phyloP scores from a whole-genome alignment of 2,888 invertebrate genomes.

The Nasonovia ribisnigri region DNA sequence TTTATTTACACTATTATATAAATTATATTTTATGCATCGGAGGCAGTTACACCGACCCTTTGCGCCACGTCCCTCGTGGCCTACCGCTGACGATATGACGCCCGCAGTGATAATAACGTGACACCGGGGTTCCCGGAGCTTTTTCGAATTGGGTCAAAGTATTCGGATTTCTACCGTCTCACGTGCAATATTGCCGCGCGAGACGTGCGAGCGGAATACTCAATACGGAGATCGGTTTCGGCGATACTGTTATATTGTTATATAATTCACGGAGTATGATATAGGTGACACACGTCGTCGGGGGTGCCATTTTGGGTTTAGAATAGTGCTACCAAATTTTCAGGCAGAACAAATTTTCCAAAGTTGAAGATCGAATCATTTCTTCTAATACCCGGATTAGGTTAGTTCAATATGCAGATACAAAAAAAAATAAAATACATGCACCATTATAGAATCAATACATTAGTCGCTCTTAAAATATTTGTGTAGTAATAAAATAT shows the following conservation, averaged over 20 bases:
- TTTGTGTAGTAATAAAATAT: too few relatives aligned
- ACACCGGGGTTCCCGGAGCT: neutral
- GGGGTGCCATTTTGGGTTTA: neutral
- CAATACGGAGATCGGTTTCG: neutral
- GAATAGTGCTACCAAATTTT: neutral
- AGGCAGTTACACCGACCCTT: neutral
- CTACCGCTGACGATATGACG: neutral
- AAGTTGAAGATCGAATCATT: too few relatives aligned
- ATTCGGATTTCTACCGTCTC: neutral
- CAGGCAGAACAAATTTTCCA: neutral
- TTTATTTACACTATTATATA: neutral
- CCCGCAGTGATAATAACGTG: neutral
- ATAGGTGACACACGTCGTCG: neutral
- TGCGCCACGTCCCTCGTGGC: neutral
- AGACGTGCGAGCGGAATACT: neutral
- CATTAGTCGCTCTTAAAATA: too few relatives aligned
- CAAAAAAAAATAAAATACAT: too few relatives aligned
- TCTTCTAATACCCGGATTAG: too few relatives aligned
- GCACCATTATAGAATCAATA: too few relatives aligned
- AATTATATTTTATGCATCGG: neutral
- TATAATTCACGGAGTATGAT: neutral
- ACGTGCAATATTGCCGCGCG: neutral
- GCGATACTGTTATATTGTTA: neutral
- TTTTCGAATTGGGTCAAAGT: conserved; percentile 12
- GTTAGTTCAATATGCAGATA: too few relatives aligned